Conservation (phyloP, 1,140 invertebrate species). For the Maconellicoccus hirsutus region DNA sequence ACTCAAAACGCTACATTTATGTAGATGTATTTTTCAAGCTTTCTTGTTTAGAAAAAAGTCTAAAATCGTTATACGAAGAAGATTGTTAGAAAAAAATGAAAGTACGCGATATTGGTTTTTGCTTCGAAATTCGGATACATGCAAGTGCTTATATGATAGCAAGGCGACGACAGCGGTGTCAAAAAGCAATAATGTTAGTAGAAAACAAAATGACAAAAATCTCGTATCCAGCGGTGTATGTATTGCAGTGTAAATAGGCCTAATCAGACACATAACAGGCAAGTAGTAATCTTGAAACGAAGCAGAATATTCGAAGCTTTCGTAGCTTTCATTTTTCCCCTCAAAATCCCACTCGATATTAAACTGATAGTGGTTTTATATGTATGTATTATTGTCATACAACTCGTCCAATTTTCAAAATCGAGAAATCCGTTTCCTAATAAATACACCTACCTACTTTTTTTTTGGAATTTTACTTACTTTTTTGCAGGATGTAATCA, state of each 20-base stretch:
- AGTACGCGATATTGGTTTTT: conserved; percentile 4
- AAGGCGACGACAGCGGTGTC: background rate
- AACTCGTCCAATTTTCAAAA: background rate
- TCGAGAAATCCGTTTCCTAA: background rate
- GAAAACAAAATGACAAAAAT: conserved; percentile 9
- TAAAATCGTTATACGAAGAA: background rate
- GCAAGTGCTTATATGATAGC: too few relatives aligned
- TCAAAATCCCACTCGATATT: background rate
- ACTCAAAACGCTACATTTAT: too few relatives aligned
- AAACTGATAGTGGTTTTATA: background rate
- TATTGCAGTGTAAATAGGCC: background rate
- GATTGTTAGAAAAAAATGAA: background rate
- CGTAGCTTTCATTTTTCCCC: background rate
- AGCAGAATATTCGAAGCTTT: background rate
- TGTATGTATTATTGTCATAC: background rate
- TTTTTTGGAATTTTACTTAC: too few relatives aligned
- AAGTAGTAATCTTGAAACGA: background rate
- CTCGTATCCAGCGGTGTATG: conserved; percentile 2
- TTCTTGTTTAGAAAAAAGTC: background rate
- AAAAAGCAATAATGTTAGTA: conserved; percentile 9
- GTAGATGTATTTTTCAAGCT: background rate
- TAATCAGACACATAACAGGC: conserved; percentile 3
- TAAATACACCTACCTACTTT: background rate
- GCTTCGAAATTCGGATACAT: background rate
- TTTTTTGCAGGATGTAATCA: too few relatives aligned